A percentile compares a stretch with the other conserved stretches of the same genome.
These are phyloP conservation scores for Teleogryllus oceanicus DNA, from an alignment of 2,888 invertebrate genomes.

Conservation along the genomic window DNA sequence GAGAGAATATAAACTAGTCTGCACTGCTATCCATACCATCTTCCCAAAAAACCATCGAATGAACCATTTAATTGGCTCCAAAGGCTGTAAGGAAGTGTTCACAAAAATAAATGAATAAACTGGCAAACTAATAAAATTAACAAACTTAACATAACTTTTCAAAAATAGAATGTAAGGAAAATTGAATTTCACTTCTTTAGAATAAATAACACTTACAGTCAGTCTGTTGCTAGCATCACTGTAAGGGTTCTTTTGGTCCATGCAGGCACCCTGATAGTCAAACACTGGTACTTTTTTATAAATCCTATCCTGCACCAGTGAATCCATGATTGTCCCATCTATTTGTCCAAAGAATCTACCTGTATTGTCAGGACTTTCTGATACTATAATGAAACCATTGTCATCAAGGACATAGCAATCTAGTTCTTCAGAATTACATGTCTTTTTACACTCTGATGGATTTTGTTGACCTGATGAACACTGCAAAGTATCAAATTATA, in stretches of 20 bases:
- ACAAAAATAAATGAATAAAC: no score
- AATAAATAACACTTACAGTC: constrained; percentile 43
- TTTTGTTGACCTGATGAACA: not conserved
- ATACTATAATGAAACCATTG: constrained; percentile 89
- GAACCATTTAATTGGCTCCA: constrained; percentile 56
- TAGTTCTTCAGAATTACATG: constrained; percentile 79
- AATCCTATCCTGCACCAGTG: constrained; percentile 83
- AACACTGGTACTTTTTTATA: constrained; percentile 83
- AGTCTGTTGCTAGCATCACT: constrained; percentile 56
- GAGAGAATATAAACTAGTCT: constrained; percentile 45
- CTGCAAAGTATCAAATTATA: not conserved
- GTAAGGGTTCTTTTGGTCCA: constrained; percentile 51
- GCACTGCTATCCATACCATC: constrained; percentile 43
- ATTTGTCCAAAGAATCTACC: constrained; percentile 93
- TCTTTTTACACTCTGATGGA: constrained; percentile 65
- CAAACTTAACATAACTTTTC: no score
- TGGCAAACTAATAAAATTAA: no score
- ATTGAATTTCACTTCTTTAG: no score
- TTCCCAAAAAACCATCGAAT: constrained; percentile 52
- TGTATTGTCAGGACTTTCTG: constrained; percentile 80
- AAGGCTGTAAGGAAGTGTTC: constrained; percentile 48
- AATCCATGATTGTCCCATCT: constrained; percentile 92
- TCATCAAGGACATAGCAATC: constrained; percentile 93
- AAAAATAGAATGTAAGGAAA: no score
- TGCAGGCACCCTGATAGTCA: constrained; percentile 84